Percentiles rank a stretch among this genome's conserved stretches.
These are phyloP conservation scores for Stomorhina lunata DNA, from an alignment of 2,888 invertebrate species.

Conservation along the genomic window DNA sequence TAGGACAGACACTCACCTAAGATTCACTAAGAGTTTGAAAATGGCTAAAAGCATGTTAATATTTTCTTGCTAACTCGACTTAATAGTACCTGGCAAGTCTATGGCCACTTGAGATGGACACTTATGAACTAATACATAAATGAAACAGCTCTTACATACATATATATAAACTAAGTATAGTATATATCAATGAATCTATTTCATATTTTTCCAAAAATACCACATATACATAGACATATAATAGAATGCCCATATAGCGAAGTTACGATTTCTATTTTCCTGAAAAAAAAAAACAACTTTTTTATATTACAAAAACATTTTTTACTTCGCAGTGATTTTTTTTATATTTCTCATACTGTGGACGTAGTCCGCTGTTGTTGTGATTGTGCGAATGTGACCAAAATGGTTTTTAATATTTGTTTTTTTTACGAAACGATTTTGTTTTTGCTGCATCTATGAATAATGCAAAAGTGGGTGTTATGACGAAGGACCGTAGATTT, in stretches of 20 bases:
- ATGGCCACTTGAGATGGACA: too few species aligned
- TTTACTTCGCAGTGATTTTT: not conserved
- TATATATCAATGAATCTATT: not conserved
- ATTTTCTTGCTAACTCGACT: too few species aligned
- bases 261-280: conserved; percentile 46
- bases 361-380: conserved; percentile 9
- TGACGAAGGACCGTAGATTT: not conserved
- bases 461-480: not conserved
- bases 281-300: conserved; percentile 1
- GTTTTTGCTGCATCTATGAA: not conserved
- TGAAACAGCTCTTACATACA: too few species aligned
- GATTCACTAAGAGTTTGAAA: too few species aligned
- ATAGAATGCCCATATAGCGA: too few species aligned
- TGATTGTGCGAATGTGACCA: conserved; percentile 56
- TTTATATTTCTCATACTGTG: not conserved
- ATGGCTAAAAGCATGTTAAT: too few species aligned
- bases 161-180: not conserved
- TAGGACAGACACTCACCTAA: too few species aligned
- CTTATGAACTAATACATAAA: too few species aligned
- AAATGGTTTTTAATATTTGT: conserved; percentile 59
- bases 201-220: not conserved
- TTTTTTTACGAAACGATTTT: not conserved
- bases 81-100: too few species aligned
- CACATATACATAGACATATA: too few species aligned
- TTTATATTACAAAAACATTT: conserved; percentile 5